phyloP scores from a whole-genome alignment of 2,888 invertebrate species.

The Sarcophaga subvicina region DNA sequence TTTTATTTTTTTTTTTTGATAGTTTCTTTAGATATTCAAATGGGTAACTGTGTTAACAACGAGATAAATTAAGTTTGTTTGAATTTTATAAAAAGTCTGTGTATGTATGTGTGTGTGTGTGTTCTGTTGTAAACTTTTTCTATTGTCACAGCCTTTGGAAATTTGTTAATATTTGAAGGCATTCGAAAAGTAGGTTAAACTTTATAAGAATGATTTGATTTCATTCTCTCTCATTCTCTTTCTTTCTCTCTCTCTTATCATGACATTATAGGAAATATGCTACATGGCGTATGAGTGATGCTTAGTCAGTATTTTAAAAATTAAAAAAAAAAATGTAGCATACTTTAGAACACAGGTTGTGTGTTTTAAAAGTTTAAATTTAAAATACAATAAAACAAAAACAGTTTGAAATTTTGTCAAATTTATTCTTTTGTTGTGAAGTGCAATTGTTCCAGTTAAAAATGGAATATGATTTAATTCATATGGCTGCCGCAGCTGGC shows the following conservation, averaged over 20 bases:
- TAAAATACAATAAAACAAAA: no score
- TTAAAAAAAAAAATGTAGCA: neutral
- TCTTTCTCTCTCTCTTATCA: neutral
- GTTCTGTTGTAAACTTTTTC: neutral
- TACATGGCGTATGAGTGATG: slow-evolving; percentile 18
- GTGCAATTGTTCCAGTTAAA: no score
- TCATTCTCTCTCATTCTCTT: neutral
- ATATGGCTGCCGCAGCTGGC: no score
- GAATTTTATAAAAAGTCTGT: neutral
- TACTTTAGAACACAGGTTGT: neutral
- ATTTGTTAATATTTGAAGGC: slow-evolving; percentile 24
- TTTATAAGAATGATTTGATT: neutral
- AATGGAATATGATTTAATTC: no score
- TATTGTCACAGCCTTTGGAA: slow-evolving; percentile 3
- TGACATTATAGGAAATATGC: neutral
- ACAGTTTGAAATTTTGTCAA: no score
- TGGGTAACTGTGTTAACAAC: slow-evolving; percentile 37
- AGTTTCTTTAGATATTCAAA: slow-evolving; percentile 44
- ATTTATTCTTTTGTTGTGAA: no score
- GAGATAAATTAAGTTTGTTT: slow-evolving; percentile 15
- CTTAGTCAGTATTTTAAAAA: neutral
- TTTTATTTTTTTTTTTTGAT: slow-evolving; percentile 10
- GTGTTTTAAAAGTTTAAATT: no score
- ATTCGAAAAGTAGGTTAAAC: neutral
- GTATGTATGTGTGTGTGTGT: neutral